Base-by-base conservation (phyloP, 2,888 invertebrate genomes). In the Pterostichus madidus region DNA sequence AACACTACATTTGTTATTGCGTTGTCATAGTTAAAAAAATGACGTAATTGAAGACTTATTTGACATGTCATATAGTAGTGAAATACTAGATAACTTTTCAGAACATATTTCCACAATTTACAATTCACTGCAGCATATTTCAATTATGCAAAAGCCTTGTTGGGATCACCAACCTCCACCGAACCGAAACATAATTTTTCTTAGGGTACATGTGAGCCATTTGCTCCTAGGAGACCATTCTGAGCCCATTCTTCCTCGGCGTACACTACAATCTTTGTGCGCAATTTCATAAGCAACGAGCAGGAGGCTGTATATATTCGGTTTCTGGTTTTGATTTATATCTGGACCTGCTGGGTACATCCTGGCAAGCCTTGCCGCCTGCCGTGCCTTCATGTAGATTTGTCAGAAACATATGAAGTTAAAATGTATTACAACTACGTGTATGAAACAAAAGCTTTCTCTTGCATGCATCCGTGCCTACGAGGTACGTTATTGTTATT, bases 251-350 rank as follows among this genome's bases (percentile, higher is more conserved):
- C 52, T 49, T 17, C 49, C 46, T n/a, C 10, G 10, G 31, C 17
- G 15, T 46, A n/a, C 64, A n/a, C n/a, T 64, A 64, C 64, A 64
- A 64, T 64, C 64, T 64, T 64, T 17, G 52, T 75, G 31, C 52
- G 75, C 75, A 75, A 75, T 75, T 75, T 75, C 75, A 75, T 75
- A 75, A 75, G 75, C 75, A 75, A 49, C 10, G 49, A 49, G 75
- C 13, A 49, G 17, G 15, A 49, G 49, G 46, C 31, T 75, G 52
- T 46, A 46, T 75, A 52, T 75, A 75, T 75, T 75, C 75, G 32
- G 75, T 75, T 75, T 75, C 49, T 75, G 75, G 75, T 75, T 64
- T 75, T 75, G 75, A 75, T 75, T 75, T 75, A 75, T 49, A 75
- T 75, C 75, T 31, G 52, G 49, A 31, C 49, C 75, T 52, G 52